Conservation (phyloP, 2,113 vertebrate species). For the Pterocles burchelli region DNA sequence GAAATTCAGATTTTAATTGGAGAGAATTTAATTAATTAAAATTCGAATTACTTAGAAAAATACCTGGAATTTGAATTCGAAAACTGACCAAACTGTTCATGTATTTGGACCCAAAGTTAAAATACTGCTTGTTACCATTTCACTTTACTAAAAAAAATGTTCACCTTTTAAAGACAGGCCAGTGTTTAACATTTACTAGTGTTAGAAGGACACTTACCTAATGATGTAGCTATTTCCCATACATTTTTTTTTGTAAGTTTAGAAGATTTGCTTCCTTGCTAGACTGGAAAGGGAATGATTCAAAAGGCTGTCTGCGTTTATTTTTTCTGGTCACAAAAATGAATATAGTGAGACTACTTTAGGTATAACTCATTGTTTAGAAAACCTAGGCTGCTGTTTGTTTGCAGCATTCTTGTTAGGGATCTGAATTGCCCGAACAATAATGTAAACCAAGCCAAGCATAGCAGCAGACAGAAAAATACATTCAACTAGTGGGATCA, state of each 20-base stretch:
- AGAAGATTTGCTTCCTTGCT: neutral
- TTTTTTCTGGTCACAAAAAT: constrained; percentile 37
- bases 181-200: neutral
- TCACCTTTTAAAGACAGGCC: neutral
- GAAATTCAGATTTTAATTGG: constrained; percentile 6
- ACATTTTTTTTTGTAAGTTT: neutral
- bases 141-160: neutral
- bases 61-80: neutral
- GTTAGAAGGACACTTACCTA: neutral
- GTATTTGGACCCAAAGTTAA: neutral
- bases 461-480: constrained; percentile 79
- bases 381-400: constrained; percentile 44
- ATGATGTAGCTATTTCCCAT: neutral
- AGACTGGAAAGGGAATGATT: neutral
- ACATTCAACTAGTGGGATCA: constrained; percentile 87
- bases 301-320: neutral
- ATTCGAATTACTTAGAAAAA: constrained; percentile 21
- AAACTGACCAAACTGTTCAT: neutral
- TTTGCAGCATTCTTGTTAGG: constrained; percentile 61
- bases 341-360: neutral
- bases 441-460: constrained; percentile 76
- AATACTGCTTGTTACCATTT: neutral
- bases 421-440: constrained; percentile 70
- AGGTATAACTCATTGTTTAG: constrained; percentile 49
- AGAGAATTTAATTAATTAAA: constrained; percentile 28